phyloP scores from a whole-genome alignment of 2,888 invertebrate species.

The Synanthedon tipuliformis region DNA sequence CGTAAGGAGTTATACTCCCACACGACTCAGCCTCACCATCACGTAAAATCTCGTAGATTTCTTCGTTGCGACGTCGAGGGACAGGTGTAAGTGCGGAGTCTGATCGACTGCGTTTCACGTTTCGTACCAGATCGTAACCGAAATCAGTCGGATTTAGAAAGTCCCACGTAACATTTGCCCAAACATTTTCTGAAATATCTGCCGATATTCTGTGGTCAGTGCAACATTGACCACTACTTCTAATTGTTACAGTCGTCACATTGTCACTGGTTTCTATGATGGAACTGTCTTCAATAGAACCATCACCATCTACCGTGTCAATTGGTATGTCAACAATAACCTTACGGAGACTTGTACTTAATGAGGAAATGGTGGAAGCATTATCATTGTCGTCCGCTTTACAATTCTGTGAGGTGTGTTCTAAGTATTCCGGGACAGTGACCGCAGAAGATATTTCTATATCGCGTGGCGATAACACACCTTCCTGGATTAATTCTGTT shows the following conservation, averaged over 20 bases:
- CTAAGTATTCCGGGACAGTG: slow-evolving; percentile 42
- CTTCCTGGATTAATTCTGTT: slow-evolving; percentile 58
- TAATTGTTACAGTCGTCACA: slow-evolving; percentile 50
- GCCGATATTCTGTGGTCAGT: slow-evolving; percentile 61
- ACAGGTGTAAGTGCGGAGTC: slow-evolving; percentile 58
- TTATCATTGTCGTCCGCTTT: slow-evolving; percentile 44
- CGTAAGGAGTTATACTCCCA: slow-evolving; percentile 61
- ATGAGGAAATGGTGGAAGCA: slow-evolving; percentile 39
- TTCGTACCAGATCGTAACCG: slow-evolving; percentile 56
- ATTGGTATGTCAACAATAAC: slow-evolving; percentile 52
- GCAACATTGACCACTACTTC: slow-evolving; percentile 53
- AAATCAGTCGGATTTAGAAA: slow-evolving; percentile 59
- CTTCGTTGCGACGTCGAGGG: slow-evolving; percentile 45
- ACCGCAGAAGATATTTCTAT: slow-evolving; percentile 52
- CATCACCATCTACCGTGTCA: slow-evolving; percentile 49
- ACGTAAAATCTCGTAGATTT: slow-evolving; percentile 53
- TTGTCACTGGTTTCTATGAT: slow-evolving; percentile 46
- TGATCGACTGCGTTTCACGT: slow-evolving; percentile 56
- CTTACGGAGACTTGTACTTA: slow-evolving; percentile 41
- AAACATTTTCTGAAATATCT: slow-evolving; percentile 55
- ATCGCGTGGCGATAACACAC: slow-evolving; percentile 54
- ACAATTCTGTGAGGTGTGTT: slow-evolving; percentile 27
- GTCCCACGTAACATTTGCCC: slow-evolving; percentile 62
- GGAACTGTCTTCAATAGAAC: slow-evolving; percentile 42
- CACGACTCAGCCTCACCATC: slow-evolving; percentile 52